A percentile compares a stretch with the other conserved stretches of the same genome.
phyloP scores from a whole-genome alignment of 1,140 invertebrate species.

The Brachionus rotundiformis region DNA sequence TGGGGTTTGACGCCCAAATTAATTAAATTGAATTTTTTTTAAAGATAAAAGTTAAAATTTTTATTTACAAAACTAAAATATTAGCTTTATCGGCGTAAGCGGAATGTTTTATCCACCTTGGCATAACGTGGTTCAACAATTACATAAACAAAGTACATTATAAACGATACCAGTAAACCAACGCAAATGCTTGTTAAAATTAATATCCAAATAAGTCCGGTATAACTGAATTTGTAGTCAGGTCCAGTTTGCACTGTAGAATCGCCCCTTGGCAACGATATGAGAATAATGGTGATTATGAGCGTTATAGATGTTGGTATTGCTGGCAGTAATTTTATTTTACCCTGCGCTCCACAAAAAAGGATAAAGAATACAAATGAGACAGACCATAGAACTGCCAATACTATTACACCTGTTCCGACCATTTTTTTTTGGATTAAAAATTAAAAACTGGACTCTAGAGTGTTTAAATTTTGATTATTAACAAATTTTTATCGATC shows the following conservation, averaged over 20 bases:
- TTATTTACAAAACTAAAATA: slow-evolving; percentile 29
- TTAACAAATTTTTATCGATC: slow-evolving; percentile 28
- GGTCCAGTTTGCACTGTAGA: background rate
- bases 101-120: slow-evolving; percentile 11
- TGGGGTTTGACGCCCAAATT: slow-evolving; percentile 16
- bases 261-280: background rate
- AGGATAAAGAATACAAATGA: slow-evolving; percentile 8
- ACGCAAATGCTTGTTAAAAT: slow-evolving; percentile 37
- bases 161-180: background rate
- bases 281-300: slow-evolving; percentile 29
- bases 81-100: background rate
- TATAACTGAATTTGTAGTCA: slow-evolving; percentile 31
- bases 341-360: slow-evolving; percentile 29
- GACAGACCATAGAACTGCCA: slow-evolving; percentile 25
- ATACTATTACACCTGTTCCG: slow-evolving; percentile 24
- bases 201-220: slow-evolving; percentile 32
- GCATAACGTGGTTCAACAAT: slow-evolving; percentile 44
- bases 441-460: background rate
- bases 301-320: slow-evolving; percentile 19
- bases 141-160: slow-evolving; percentile 1
- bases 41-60: no score
- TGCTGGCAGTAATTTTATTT: slow-evolving; percentile 8
- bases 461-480: background rate
- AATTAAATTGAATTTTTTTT: background rate
- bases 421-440: slow-evolving; percentile 32